phyloP scores from a whole-genome alignment of 2,113 vertebrate species.

The Cololabis saira region DNA sequence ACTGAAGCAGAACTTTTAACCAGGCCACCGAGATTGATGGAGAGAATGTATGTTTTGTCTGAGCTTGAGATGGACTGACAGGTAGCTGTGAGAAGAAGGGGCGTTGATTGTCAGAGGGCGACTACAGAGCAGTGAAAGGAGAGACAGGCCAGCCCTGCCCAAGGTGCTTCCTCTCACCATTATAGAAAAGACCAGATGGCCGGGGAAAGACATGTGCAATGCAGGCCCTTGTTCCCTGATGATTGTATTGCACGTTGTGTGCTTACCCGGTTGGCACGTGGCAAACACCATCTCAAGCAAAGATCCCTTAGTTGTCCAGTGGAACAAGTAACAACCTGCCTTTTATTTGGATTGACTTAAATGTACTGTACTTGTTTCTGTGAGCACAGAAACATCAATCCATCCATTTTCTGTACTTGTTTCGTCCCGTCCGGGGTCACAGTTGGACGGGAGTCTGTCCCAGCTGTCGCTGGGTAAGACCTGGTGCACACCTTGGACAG shows the following conservation, averaged over 20 bases:
- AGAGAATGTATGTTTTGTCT: conserved; percentile 29
- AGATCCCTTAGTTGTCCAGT: conserved; percentile 26
- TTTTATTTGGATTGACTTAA: conserved; percentile 19
- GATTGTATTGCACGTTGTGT: conserved; percentile 52
- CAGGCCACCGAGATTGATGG: conserved; percentile 39
- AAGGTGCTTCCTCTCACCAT: conserved; percentile 42
- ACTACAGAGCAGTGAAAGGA: conserved; percentile 46
- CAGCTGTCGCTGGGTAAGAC: no score
- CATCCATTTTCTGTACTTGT: no score
- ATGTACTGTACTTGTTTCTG: background rate
- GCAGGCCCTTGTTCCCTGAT: conserved; percentile 38
- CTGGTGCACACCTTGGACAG: no score
- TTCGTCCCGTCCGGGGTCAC: no score
- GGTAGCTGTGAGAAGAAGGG: conserved; percentile 51
- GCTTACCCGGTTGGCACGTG: conserved; percentile 34
- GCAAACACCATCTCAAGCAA: conserved; percentile 43
- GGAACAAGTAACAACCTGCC: conserved; percentile 14
- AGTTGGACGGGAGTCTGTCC: no score
- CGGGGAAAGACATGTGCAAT: conserved; percentile 46
- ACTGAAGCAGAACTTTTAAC: conserved; percentile 67
- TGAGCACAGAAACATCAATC: background rate
- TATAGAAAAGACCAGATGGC: conserved; percentile 64
- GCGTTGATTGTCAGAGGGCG: conserved; percentile 57
- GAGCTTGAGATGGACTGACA: conserved; percentile 66
- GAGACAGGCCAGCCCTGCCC: conserved; percentile 33